These are phyloP conservation scores for Macrosiphum euphorbiae DNA, from an alignment of 2,888 invertebrate genomes.

Conservation along the genomic window DNA sequence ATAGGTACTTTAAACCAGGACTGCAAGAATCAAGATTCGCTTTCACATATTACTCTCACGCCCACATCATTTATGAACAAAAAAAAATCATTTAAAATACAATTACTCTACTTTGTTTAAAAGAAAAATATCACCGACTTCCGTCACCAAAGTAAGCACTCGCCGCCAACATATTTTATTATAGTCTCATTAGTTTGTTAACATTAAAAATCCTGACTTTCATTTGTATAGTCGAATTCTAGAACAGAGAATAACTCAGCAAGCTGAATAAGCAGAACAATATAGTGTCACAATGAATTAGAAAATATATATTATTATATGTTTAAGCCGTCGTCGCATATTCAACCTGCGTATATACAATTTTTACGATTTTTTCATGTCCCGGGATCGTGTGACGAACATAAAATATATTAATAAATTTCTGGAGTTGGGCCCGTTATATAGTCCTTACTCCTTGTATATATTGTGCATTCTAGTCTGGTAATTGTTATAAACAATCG, in stretches of 20 bases:
- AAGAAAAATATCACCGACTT: background rate
- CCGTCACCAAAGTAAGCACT: background rate
- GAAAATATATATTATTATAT: background rate
- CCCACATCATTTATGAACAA: background rate
- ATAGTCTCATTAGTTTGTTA: background rate
- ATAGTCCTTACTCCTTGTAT: background rate
- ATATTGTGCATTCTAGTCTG: background rate
- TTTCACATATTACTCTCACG: background rate
- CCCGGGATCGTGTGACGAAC: background rate
- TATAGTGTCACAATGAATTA: background rate
- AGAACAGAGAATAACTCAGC: background rate
- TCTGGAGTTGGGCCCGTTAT: background rate
- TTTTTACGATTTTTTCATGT: background rate
- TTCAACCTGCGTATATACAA: background rate
- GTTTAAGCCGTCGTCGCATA: background rate
- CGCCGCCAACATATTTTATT: background rate
- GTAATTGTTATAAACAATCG: background rate
- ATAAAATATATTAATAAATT: background rate
- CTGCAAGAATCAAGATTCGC: background rate
- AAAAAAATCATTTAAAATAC: background rate
- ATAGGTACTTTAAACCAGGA: background rate
- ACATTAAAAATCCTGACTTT: background rate
- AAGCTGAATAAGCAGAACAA: background rate
- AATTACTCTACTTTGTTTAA: background rate
- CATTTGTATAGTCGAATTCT: background rate